A percentile compares a stretch with the other conserved stretches of the same genome.
Conservation (phyloP, 35 echinoderm and acorn worm genomes). For the Apostichopus californicus region DNA sequence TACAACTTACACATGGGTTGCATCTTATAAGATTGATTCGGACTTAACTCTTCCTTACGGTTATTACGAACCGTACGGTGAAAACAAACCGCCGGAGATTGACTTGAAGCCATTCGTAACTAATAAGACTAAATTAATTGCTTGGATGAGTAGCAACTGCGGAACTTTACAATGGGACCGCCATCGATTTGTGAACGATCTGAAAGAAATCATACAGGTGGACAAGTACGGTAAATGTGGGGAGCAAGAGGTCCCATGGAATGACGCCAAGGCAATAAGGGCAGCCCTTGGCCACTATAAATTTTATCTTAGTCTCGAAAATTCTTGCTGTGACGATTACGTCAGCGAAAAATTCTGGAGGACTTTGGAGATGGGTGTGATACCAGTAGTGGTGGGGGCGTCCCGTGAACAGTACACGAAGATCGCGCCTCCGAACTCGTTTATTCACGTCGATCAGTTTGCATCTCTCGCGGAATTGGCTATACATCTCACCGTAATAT, state of each 20-base stretch:
- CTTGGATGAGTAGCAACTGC: conserved; percentile 46
- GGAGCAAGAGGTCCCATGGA: conserved; percentile 16
- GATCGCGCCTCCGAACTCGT: conserved; percentile 46
- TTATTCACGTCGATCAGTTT: conserved; percentile 56
- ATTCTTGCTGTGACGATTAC: conserved; percentile 48
- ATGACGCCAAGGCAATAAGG: background rate
- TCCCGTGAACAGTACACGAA: conserved; percentile 2
- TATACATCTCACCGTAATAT: background rate
- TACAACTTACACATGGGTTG: conserved; percentile 35
- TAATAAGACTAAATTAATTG: conserved; percentile 11
- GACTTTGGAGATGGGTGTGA: conserved; percentile 3
- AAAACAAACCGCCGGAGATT: background rate
- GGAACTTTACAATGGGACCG: conserved; percentile 50
- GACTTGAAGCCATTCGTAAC: background rate
- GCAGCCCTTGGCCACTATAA: conserved; percentile 10
- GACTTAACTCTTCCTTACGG: conserved; percentile 26
- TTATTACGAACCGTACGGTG: background rate
- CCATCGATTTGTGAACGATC: background rate
- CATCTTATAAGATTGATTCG: conserved; percentile 15
- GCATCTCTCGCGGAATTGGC: conserved; percentile 11
- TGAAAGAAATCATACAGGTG: background rate
- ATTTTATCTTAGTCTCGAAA: conserved; percentile 49
- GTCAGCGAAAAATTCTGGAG: conserved; percentile 57
- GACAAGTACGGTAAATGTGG: conserved; percentile 45
- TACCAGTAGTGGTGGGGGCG: conserved; percentile 38